Evolutionary conservation across 2,113 vertebrate species (phyloP).

Genomic region (Harpagus bidentatus): DNA sequence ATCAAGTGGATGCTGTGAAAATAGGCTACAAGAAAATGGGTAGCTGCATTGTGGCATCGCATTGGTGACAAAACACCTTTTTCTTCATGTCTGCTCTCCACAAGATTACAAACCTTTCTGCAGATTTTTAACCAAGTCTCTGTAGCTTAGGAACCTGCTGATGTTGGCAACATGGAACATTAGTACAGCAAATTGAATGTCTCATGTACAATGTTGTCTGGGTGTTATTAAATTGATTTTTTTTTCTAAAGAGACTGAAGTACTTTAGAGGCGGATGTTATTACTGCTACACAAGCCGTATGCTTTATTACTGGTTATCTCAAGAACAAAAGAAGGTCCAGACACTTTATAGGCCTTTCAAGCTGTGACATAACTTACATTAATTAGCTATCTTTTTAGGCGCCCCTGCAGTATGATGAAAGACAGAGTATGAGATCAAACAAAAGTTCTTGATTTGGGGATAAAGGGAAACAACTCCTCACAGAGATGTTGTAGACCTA

Average conservation of each 20-base stretch:
- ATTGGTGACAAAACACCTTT: neutral
- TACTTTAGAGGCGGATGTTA: neutral
- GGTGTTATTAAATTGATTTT: conserved; percentile 9
- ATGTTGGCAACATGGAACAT: neutral
- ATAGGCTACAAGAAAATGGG: neutral
- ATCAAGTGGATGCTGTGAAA: neutral
- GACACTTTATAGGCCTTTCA: neutral
- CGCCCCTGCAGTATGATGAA: neutral
- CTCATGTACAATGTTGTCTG: neutral
- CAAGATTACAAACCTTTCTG: neutral
- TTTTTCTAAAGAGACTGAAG: neutral
- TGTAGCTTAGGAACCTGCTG: neutral
- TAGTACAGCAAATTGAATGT: neutral
- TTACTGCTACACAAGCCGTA: neutral
- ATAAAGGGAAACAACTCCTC: neutral
- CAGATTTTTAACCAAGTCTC: neutral
- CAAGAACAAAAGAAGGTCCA: neutral
- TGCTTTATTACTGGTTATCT: neutral
- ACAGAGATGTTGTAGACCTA: neutral
- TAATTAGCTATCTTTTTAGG: neutral
- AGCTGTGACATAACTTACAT: neutral
- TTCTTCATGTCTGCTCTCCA: neutral
- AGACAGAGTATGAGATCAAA: neutral
- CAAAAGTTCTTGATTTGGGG: neutral
- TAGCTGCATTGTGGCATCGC: rapidly evolving